These are phyloP conservation scores for Numida meleagris DNA, from an alignment of 2,113 vertebrate genomes.

Conservation along the genomic window DNA sequence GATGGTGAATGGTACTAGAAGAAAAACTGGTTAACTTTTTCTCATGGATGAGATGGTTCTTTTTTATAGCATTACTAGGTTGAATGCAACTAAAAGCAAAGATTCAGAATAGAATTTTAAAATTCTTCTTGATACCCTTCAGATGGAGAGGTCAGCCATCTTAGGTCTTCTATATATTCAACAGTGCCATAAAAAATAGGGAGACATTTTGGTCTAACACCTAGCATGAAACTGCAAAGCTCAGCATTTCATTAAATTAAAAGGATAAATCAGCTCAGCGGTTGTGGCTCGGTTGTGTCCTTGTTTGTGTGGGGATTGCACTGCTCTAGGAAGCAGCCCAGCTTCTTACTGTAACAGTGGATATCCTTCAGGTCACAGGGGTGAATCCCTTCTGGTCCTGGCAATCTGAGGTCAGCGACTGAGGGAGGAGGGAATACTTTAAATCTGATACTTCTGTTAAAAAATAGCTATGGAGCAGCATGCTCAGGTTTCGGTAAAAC, in stretches of 20 bases:
- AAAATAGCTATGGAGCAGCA: slow-evolving; percentile 38
- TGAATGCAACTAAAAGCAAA: background rate
- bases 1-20: background rate
- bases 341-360: slow-evolving; percentile 7
- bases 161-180: background rate
- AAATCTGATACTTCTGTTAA: slow-evolving; percentile 54
- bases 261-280: background rate
- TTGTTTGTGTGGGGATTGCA: background rate
- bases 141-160: background rate
- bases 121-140: background rate
- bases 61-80: background rate
- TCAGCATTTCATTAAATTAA: background rate
- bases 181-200: background rate
- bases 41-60: background rate
- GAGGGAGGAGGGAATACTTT: background rate
- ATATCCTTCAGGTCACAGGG: background rate
- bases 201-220: background rate
- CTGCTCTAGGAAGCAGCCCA: background rate
- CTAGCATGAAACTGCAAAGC: background rate
- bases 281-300: background rate
- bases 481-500: background rate
- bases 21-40: background rate
- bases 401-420: background rate
- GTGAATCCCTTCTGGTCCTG: background rate
- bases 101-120: background rate